Conservation (phyloP, 92 coral and sea anemone species). For the Phymanthus crucifer region DNA sequence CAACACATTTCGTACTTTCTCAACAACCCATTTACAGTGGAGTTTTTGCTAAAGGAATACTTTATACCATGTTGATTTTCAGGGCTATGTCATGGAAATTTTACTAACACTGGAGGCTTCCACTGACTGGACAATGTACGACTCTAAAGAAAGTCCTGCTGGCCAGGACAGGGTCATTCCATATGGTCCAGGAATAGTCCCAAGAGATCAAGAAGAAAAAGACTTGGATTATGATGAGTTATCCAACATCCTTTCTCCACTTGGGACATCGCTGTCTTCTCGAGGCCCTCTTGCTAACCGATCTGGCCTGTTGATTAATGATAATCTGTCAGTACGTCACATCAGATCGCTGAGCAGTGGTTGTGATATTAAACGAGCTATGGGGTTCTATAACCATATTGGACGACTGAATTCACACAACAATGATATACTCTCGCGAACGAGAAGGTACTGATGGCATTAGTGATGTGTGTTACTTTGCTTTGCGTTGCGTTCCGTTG, state of each 20-base stretch:
- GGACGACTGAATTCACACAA: constrained; percentile 67
- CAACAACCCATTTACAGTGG: no score
- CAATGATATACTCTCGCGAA: constrained; percentile 63
- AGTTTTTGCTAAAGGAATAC: no score
- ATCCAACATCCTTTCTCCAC: constrained; percentile 53
- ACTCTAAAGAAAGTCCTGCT: constrained; percentile 43
- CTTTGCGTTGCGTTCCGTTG: no score
- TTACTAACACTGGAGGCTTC: constrained; percentile 87
- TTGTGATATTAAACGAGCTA: constrained; percentile 76
- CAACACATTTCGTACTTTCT: no score
- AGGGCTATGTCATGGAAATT: constrained; percentile 99
- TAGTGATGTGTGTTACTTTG: neutral
- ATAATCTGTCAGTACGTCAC: constrained; percentile 56
- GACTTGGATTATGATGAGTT: constrained; percentile 63
- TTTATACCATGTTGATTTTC: constrained; percentile 8
- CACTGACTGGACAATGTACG: constrained; percentile 80
- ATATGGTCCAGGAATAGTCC: constrained; percentile 24
- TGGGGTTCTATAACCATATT: constrained; percentile 59
- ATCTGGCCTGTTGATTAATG: constrained; percentile 13
- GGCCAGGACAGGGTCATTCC: constrained; percentile 60
- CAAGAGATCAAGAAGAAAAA: constrained; percentile 57
- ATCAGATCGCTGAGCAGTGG: constrained; percentile 92
- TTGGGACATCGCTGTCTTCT: constrained; percentile 55
- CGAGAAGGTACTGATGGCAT: constrained; percentile 66
- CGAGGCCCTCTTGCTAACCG: constrained; percentile 59